Evolutionary conservation across 2,888 invertebrate genomes (phyloP).

Genomic region (Chrysolina americana): DNA sequence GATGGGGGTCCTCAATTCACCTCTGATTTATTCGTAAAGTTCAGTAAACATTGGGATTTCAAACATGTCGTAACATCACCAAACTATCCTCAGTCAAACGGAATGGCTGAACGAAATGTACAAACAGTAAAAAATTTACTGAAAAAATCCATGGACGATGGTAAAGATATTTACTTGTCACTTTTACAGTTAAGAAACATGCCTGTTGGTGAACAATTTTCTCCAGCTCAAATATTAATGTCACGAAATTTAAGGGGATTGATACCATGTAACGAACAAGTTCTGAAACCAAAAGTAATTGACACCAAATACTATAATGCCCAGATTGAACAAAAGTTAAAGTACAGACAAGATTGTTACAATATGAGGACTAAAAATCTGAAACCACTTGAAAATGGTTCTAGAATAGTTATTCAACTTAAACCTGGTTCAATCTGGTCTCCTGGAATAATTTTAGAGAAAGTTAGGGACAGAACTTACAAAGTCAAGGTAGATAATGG

Average conservation of each 20-base stretch:
- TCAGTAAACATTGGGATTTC: too few species aligned
- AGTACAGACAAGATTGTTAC: constrained; percentile 7
- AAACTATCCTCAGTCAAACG: too few species aligned
- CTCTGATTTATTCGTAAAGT: too few species aligned
- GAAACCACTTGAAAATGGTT: constrained; percentile 10
- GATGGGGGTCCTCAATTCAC: too few species aligned
- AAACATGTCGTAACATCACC: too few species aligned
- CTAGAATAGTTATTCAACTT: constrained; percentile 6
- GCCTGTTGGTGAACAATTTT: constrained; percentile 6
- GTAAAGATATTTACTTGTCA: too few species aligned
- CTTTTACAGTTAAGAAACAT: neutral
- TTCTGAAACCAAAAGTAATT: constrained; percentile 1
- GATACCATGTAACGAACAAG: constrained; percentile 2
- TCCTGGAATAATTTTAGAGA: constrained; percentile 13
- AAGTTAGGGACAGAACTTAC: neutral
- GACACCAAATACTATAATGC: too few species aligned
- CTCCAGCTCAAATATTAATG: constrained; percentile 11
- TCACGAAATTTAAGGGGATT: neutral
- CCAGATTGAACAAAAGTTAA: neutral
- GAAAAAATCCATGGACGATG: too few species aligned
- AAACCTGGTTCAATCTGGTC: constrained; percentile 13
- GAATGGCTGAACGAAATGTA: too few species aligned
- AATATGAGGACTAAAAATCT: constrained; percentile 5
- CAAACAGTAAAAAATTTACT: too few species aligned
- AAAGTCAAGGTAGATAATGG: neutral